Conservation (phyloP, 2,113 vertebrate genomes). For the Collichthys lucidus region DNA sequence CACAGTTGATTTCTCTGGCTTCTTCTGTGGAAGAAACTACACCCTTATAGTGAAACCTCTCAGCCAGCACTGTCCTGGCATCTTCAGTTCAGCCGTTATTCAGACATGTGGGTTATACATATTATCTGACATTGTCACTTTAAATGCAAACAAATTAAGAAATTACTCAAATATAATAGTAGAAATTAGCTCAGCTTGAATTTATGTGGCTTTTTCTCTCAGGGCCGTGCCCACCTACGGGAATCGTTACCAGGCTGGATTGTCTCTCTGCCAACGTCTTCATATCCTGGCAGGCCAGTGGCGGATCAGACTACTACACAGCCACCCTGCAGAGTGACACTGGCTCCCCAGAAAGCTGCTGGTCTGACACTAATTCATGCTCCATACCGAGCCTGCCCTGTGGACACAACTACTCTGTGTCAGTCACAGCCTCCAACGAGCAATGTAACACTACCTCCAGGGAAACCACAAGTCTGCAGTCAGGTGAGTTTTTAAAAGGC, state of each 20-base stretch:
- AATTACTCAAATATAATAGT: not conserved
- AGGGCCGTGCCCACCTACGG: constrained; percentile 71
- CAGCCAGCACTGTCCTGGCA: constrained; percentile 61
- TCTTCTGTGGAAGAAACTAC: constrained; percentile 77
- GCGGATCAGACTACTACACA: constrained; percentile 57
- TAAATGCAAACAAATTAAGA: not conserved
- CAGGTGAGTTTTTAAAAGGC: constrained; percentile 58
- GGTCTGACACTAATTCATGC: constrained; percentile 46
- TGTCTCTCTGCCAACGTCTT: constrained; percentile 59
- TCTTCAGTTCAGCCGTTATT: constrained; percentile 39
- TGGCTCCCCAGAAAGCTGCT: constrained; percentile 54
- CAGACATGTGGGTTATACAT: constrained; percentile 68
- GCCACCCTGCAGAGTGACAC: constrained; percentile 49
- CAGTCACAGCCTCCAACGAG: constrained; percentile 71
- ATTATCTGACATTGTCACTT: not conserved
- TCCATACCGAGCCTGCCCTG: constrained; percentile 64
- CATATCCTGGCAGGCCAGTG: constrained; percentile 65
- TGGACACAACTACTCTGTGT: constrained; percentile 75
- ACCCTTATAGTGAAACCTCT: constrained; percentile 68
- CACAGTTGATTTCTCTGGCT: constrained; percentile 55
- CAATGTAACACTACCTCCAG: constrained; percentile 61
- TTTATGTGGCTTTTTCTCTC: not conserved
- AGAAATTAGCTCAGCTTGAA: not conserved
- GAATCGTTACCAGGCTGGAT: constrained; percentile 48
- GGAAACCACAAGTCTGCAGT: constrained; percentile 40